These are phyloP conservation scores for Acromyrmex charruanus DNA, from an alignment of 1,140 invertebrate species.

Conservation along the genomic window DNA sequence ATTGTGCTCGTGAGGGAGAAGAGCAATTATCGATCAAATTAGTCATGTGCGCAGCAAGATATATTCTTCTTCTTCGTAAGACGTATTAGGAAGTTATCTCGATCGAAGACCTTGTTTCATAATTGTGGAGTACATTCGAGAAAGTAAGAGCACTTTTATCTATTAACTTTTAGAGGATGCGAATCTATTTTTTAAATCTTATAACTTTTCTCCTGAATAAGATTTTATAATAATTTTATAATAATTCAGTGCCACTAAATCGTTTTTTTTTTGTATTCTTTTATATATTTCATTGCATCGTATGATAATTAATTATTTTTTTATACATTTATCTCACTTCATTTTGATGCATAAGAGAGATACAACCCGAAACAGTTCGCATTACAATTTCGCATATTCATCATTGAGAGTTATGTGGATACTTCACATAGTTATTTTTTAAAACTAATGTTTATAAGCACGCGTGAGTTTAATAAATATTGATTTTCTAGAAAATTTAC, in stretches of 20 bases:
- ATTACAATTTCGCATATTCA: background rate
- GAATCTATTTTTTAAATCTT: too few species aligned
- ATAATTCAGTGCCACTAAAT: too few species aligned
- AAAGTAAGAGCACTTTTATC: background rate
- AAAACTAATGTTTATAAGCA: constrained; percentile 10
- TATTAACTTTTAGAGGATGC: too few species aligned
- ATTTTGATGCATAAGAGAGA: background rate
- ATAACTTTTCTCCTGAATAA: too few species aligned
- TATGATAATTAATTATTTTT: background rate
- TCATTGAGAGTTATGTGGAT: background rate
- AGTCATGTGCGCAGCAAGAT: constrained; percentile 15
- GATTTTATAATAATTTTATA: too few species aligned
- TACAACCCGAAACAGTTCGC: background rate
- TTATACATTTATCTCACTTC: background rate
- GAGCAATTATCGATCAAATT: background rate
- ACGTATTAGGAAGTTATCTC: background rate
- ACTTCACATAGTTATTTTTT: constrained; percentile 10
- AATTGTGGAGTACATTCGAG: background rate
- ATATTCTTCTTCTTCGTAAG: background rate
- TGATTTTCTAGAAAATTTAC: constrained; percentile 21
- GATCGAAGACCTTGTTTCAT: constrained; percentile 5
- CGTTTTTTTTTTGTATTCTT: background rate
- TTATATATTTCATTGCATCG: background rate
- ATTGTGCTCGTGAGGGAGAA: constrained; percentile 5
- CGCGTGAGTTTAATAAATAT: constrained; percentile 24